These are phyloP conservation scores for Enteromius fasciolatus DNA, from an alignment of 2,797 vertebrate genomes.

Conservation along the genomic window DNA sequence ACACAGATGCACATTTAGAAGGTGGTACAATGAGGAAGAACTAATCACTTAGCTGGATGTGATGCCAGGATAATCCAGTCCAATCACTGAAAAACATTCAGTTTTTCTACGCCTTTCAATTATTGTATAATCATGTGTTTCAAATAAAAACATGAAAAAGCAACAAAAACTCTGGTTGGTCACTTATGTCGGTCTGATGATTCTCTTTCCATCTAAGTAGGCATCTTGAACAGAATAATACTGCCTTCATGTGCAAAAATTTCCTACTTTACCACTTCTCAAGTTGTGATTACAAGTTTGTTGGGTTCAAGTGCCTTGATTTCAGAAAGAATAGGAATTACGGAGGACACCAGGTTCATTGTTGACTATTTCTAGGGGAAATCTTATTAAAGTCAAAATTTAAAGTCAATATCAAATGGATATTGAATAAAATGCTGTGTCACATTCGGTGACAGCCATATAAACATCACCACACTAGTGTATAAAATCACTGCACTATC, in stretches of 20 bases:
- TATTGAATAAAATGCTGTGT: neutral
- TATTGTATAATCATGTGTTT: neutral
- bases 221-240: neutral
- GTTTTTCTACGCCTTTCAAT: neutral
- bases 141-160: neutral
- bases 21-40: neutral
- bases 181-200: neutral
- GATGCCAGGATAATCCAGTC: neutral
- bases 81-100: neutral
- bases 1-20: neutral
- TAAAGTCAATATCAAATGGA: neutral
- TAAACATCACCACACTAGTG: neutral
- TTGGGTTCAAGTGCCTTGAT: neutral
- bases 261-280: neutral
- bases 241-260: neutral
- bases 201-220: neutral
- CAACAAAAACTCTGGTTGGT: neutral
- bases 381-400: neutral
- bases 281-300: neutral
- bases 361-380: neutral
- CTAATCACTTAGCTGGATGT: neutral
- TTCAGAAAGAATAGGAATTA: neutral
- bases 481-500: neutral
- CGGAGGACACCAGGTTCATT: neutral
- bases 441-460: neutral